Evolutionary conservation across 2,113 vertebrate genomes (phyloP).

Genomic region (Percina caprodes): DNA sequence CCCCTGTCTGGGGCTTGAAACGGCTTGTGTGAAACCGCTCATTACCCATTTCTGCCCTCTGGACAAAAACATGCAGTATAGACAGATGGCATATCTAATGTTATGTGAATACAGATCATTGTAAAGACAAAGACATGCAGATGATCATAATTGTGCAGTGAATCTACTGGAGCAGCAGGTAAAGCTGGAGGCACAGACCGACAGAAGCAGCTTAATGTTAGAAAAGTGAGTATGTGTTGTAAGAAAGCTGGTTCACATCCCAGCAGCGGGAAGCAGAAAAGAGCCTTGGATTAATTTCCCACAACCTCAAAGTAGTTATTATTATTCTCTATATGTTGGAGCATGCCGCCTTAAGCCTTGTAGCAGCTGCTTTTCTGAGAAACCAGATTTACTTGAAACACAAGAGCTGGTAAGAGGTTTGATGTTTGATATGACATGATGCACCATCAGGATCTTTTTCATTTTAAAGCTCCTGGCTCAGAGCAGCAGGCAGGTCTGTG

Average conservation of each 20-base stretch:
- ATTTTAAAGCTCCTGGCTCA: conserved; percentile 48
- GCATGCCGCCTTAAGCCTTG: not conserved
- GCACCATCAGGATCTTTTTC: conserved; percentile 54
- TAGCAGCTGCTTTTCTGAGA: conserved; percentile 31
- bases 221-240: conserved; percentile 11
- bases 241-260: conserved; percentile 36
- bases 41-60: conserved; percentile 48
- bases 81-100: conserved; percentile 59
- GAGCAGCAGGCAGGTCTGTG: conserved; percentile 26
- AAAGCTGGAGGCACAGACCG: conserved; percentile 14
- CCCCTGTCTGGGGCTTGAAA: conserved; percentile 42
- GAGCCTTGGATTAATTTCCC: not conserved
- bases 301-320: conserved; percentile 30
- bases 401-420: conserved; percentile 12
- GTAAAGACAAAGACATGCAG: conserved; percentile 37
- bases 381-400: conserved; percentile 30
- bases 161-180: conserved; percentile 51
- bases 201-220: conserved; percentile 5
- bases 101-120: conserved; percentile 28
- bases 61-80: conserved; percentile 43
- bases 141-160: conserved; percentile 38
- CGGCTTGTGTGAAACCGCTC: conserved; percentile 38
- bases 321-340: conserved; percentile 16
- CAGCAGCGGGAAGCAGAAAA: conserved; percentile 13
- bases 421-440: conserved; percentile 51